A percentile compares a stretch with the other conserved stretches of the same genome.
Conservation (phyloP, 2,797 vertebrate species). For the Galaxias olidus region DNA sequence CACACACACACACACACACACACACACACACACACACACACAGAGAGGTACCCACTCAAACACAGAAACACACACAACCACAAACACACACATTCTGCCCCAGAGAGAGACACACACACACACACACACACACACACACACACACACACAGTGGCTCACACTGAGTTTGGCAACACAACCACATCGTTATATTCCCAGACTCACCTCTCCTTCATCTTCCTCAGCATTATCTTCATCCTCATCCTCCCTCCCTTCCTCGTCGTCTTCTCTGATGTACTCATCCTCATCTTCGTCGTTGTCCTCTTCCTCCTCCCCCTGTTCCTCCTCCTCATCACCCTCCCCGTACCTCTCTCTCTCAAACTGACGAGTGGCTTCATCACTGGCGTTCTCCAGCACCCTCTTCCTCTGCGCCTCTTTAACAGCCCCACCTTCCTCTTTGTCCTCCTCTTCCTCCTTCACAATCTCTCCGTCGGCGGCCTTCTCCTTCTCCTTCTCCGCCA, state of each 20-base stretch:
- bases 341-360: conserved; percentile 74
- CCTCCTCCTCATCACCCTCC: conserved; percentile 47
- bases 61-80: conserved; percentile 10
- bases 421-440: conserved; percentile 37
- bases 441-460: conserved; percentile 30
- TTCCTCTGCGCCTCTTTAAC: conserved; percentile 71
- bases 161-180: neutral
- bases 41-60: neutral
- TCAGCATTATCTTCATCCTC: conserved; percentile 34
- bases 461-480: conserved; percentile 34
- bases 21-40: conserved; percentile 8
- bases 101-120: no score
- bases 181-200: neutral
- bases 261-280: conserved; percentile 54
- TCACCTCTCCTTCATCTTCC: conserved; percentile 70
- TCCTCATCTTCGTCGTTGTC: conserved; percentile 39
- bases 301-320: conserved; percentile 27
- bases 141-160: neutral
- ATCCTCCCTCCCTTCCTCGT: conserved; percentile 60
- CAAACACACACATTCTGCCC: neutral
- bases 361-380: conserved; percentile 80
- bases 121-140: conserved; percentile 17
- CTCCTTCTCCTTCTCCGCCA: conserved; percentile 38
- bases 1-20: conserved; percentile 18
- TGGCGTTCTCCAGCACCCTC: conserved; percentile 82